Evolutionary conservation across 2,888 invertebrate genomes (phyloP).

Genomic region (Crematogaster levior): DNA sequence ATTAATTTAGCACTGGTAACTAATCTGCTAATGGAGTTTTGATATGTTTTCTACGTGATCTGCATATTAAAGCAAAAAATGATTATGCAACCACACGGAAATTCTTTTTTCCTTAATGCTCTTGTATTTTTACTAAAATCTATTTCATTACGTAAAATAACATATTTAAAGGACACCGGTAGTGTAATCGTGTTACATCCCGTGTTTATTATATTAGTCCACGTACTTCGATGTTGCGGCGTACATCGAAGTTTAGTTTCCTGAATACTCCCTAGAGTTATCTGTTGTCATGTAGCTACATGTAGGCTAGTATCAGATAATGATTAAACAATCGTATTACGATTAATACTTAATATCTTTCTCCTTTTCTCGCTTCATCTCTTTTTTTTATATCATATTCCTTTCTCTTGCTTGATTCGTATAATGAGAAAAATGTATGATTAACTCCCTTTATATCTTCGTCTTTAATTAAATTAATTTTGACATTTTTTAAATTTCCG

Average conservation of each 20-base stretch:
- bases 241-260: constrained; percentile 35
- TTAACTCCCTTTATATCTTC: background rate
- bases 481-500: background rate
- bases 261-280: constrained; percentile 40
- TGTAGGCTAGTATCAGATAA: constrained; percentile 28
- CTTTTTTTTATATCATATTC: background rate
- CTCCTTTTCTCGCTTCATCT: background rate
- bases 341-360: background rate
- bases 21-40: constrained; percentile 22
- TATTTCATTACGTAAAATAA: background rate
- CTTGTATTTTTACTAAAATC: background rate
- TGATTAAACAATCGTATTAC: constrained; percentile 29
- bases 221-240: constrained; percentile 18
- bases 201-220: constrained; percentile 20
- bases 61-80: background rate
- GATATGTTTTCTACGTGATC: background rate
- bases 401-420: background rate
- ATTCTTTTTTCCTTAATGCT: background rate
- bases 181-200: background rate
- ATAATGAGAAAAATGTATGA: background rate
- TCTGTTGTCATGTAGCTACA: constrained; percentile 22
- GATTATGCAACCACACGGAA: background rate
- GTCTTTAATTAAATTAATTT: constrained; percentile 15
- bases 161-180: background rate
- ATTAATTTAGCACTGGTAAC: background rate